These are phyloP conservation scores for Blennius ocellaris DNA, from an alignment of 2,113 vertebrate species.

Conservation along the genomic window DNA sequence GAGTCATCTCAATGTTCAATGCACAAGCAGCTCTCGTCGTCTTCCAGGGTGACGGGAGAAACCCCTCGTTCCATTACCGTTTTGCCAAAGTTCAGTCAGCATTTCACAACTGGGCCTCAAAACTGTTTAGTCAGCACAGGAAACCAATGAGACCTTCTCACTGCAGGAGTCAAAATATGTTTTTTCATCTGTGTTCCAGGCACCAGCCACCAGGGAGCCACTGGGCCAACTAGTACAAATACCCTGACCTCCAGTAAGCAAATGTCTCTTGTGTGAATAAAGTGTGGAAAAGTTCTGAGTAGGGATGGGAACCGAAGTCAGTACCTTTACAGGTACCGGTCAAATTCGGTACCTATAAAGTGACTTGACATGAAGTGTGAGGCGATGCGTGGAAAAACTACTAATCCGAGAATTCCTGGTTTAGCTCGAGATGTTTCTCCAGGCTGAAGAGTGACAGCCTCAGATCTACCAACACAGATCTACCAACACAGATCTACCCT, in stretches of 20 bases:
- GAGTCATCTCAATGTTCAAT: constrained; percentile 28
- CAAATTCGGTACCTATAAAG: no score
- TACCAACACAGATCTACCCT: no score
- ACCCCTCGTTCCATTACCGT: neutral
- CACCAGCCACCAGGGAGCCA: neutral
- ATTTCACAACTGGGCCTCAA: constrained; percentile 16
- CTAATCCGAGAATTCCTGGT: no score
- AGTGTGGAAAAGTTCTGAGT: neutral
- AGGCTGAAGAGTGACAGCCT: no score
- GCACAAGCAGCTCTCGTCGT: neutral
- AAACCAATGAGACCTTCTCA: neutral
- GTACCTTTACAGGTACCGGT: no score
- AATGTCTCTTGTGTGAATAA: neutral
- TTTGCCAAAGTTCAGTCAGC: neutral
- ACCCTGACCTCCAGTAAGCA: constrained; percentile 13
- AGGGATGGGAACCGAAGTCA: no score
- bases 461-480: no score
- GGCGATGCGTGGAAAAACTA: no score
- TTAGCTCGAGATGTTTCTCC: no score
- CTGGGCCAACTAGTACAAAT: neutral
- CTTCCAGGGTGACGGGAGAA: neutral
- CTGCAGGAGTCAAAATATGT: neutral
- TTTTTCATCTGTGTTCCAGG: neutral
- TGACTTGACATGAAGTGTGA: no score
- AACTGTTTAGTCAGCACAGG: neutral